Base-by-base conservation (phyloP, 2,797 vertebrate genomes). In the Sebastes minor region DNA sequence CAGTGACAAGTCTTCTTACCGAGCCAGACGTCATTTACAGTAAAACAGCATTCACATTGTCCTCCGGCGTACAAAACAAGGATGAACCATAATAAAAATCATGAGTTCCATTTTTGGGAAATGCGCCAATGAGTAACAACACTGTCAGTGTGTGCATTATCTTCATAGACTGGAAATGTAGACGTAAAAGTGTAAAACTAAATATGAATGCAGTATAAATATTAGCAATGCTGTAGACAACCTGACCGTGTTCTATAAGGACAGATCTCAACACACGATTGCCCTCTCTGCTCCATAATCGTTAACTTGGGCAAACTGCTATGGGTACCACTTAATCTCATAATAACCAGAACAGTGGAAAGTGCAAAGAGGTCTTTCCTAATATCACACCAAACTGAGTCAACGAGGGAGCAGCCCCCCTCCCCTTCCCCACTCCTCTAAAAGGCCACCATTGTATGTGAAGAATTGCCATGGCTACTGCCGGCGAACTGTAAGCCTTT, bases 401-500 rank as follows among this genome's bases (percentile, higher is more conserved):
- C 88, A 76, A 86, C 72, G 80, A 88, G 86, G 82, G 83, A 74
- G 69, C 35, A 42, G 53, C 56, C 82, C 67, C 67, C 84, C 85
- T 60, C 87, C 81, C 66, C 68, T 79, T 70, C 69, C 78, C 52
- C 78, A 33, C 81, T 84, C 52, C 75, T 82, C 90, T 93, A 92
- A 95, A 96, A 96, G 92, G 90, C 92, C 88, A 93, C 94, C 94
- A 95, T 96, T 96, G 95, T 96, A 87, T 84, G 72, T 79, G 86
- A 87, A 83, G 91, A 86, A 94, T 96, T 46, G 86, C 95, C 94
- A 96, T 96, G 95, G 92, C 89, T 94, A 96, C 95, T 90, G 92
- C 86, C 80, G 71, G 87, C 78, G 71, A 90, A 96, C 95, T 96
- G 95, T 95, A 96, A 95, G 94, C 93, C 95, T 96, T 96, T 95